phyloP scores from a whole-genome alignment of 23 tunicate species.

The Clavelina lepadiformis region DNA sequence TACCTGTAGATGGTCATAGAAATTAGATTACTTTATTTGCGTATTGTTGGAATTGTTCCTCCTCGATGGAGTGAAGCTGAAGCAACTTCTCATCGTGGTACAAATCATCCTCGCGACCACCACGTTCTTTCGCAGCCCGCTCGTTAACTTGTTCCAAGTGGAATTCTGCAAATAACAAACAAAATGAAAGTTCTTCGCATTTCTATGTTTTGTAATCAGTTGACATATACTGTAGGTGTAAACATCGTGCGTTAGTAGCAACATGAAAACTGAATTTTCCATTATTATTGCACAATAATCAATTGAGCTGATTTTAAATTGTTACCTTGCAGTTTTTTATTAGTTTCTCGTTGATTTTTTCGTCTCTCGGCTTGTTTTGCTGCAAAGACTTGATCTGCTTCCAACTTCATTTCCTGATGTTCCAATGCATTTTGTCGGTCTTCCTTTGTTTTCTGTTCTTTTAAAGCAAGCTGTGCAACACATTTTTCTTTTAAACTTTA shows the following conservation, averaged over 20 bases:
- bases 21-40: conserved; percentile 40
- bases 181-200: no score
- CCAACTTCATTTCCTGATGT: conserved; percentile 47
- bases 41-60: conserved; percentile 78
- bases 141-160: conserved; percentile 76
- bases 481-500: not conserved
- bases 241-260: not conserved
- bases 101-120: conserved; percentile 29
- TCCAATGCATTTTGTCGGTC: conserved; percentile 52
- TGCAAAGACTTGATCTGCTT: conserved; percentile 68
- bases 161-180: conserved; percentile 47
- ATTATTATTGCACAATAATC: no score
- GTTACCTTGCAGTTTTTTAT: conserved; percentile 43
- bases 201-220: no score
- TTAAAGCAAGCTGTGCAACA: conserved; percentile 19
- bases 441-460: conserved; percentile 41
- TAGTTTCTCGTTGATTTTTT: conserved; percentile 13
- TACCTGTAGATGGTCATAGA: no score
- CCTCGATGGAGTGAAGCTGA: conserved; percentile 52
- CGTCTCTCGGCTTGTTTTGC: conserved; percentile 60
- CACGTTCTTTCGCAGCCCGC: conserved; percentile 75
- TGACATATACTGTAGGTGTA: not conserved
- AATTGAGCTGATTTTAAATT: not conserved
- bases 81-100: conserved; percentile 46
- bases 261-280: not conserved